Percentiles rank a stretch among this genome's conserved stretches.
Evolutionary conservation across 2,113 vertebrate genomes (phyloP).

Genomic region (Ptyas mucosa): DNA sequence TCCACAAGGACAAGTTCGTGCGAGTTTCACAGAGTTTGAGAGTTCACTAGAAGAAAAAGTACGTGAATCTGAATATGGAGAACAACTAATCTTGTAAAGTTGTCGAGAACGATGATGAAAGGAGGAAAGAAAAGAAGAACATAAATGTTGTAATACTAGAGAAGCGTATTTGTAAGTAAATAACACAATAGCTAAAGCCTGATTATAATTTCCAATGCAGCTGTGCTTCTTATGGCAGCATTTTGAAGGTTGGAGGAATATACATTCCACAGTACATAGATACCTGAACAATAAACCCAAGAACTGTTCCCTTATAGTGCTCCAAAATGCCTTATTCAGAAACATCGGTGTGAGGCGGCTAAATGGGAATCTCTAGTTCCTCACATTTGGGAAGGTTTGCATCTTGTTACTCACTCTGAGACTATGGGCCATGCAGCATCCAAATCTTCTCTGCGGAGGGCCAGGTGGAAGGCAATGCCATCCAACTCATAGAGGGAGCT

Average conservation of each 20-base stretch:
- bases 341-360: background rate
- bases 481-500: constrained; percentile 69
- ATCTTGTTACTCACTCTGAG: constrained; percentile 52
- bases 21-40: background rate
- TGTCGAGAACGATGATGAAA: too few relatives aligned
- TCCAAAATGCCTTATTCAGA: background rate
- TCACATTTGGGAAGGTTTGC: background rate
- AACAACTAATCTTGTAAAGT: background rate
- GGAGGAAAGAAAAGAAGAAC: background rate
- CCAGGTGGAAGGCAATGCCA: constrained; percentile 62
- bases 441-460: constrained; percentile 60
- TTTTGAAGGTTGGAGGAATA: background rate
- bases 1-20: background rate
- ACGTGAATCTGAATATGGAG: background rate
- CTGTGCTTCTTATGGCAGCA: background rate
- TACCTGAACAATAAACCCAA: too few relatives aligned
- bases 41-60: background rate
- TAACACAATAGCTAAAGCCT: background rate
- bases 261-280: background rate
- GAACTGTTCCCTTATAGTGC: background rate
- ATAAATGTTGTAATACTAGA: background rate
- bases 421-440: constrained; percentile 70
- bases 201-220: background rate
- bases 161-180: background rate
- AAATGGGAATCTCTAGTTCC: background rate